Base-by-base conservation (phyloP, 2,797 vertebrate species). In the Oryzias dopingdopingensis region DNA sequence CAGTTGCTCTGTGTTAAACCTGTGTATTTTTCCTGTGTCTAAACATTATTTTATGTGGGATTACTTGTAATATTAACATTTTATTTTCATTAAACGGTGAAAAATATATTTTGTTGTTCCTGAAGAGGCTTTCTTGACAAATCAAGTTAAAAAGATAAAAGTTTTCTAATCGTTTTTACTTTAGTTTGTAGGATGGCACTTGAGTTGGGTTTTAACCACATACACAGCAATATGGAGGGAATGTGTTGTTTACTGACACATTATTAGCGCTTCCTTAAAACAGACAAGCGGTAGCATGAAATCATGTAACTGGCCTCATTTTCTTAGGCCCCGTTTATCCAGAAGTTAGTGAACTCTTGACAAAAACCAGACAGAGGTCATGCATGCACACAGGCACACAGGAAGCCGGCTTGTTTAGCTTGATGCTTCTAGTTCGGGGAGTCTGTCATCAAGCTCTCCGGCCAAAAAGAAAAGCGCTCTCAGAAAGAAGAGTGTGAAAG, bases 11-110 rank as follows among this genome's bases (percentile, higher is more conserved):
- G 85, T 85, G 75, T 90, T 79, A 84, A 93, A 92, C 87, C 88
- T 91, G 91, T 93, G 91, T 84, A 88, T 86, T 79, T 83, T 86
- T 67, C 15, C 79, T 81, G 58, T 87, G 75, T 87, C 88, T 86
- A 79, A 87, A 78, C 59, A 81, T 88, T 80, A 79, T 62, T 82
- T 80, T 78, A 75, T 47, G 65, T 66, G 68, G 67, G 74, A 77
- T 57, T 62, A 82, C 57, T 73, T 87, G 81, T 89, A 74, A 85
- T 87, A 82, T 88, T 84, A 86, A 79, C 74, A 56, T 74, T 81
- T 77, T 40, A 67, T 74, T 88, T 81, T 72, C 65, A 80, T 71
- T 81, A 84, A 84, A 80, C 64, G 70, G 73, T 81, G 79, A 81
- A 84, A 50, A 68, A 73, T 81, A 49, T 67, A 70, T 84, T 85